These are phyloP conservation scores for Oscheius onirici DNA, from an alignment of 2,888 invertebrate genomes.

Conservation along the genomic window DNA sequence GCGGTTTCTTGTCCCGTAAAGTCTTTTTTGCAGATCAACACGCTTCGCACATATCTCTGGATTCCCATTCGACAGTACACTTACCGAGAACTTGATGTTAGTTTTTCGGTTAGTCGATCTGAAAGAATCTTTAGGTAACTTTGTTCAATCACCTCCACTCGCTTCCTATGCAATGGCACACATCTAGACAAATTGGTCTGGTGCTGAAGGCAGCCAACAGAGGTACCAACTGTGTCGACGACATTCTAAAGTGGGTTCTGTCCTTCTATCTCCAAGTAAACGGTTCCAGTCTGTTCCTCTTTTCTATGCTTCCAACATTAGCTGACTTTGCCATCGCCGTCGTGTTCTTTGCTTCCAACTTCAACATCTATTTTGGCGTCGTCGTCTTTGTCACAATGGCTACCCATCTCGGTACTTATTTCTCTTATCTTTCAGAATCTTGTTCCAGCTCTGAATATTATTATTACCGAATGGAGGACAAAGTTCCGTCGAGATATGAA, in stretches of 20 bases:
- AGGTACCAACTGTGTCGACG: slow-evolving; percentile 94
- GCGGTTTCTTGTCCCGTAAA: background rate
- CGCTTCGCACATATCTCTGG: slow-evolving; percentile 90
- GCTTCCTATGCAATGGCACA: slow-evolving; percentile 91
- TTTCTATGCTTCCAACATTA: slow-evolving; percentile 90
- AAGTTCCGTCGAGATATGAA: slow-evolving; percentile 94
- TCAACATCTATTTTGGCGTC: slow-evolving; percentile 92
- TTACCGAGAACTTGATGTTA: slow-evolving; percentile 84
- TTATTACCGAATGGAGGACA: slow-evolving; percentile 96
- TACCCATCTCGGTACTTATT: slow-evolving; percentile 85
- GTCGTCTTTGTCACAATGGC: slow-evolving; percentile 93
- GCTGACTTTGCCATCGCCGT: slow-evolving; percentile 92
- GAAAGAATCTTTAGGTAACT: slow-evolving; percentile 40
- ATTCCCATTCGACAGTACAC: slow-evolving; percentile 92
- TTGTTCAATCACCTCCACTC: slow-evolving; percentile 65
- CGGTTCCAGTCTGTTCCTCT: slow-evolving; percentile 77
- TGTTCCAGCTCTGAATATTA: slow-evolving; percentile 82
- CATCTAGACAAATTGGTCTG: slow-evolving; percentile 93
- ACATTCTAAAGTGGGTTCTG: slow-evolving; percentile 79
- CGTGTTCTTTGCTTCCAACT: slow-evolving; percentile 86
- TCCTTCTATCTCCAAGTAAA: background rate
- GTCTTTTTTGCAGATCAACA: slow-evolving; percentile 78
- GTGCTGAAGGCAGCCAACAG: slow-evolving; percentile 95
- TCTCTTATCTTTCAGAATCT: background rate
- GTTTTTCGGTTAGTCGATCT: background rate